Evolutionary conservation across 2,797 vertebrate genomes (phyloP), one percentile per base, ranked within the genome.

Genomic region (Poeciliopsis turneri): DNA sequence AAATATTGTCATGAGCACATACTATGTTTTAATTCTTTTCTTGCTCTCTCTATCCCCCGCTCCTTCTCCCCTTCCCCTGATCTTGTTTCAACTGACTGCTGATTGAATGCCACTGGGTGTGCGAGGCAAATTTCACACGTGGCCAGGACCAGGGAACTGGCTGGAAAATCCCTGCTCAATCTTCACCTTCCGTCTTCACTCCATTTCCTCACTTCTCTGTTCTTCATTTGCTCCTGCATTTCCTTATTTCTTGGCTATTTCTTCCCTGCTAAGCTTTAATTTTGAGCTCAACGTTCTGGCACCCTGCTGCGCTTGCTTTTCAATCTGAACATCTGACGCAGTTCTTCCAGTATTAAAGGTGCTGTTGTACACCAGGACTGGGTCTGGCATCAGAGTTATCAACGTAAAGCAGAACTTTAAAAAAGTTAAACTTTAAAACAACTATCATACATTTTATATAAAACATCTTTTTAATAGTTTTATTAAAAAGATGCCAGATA

Each of bases 71-170:
- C 80, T 90, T 83, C 88, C 68, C 70, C 74, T 10, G 33, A 66
- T 77, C 76, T 81, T 84, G 80, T 85, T 88, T 82, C 87, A 87
- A 84, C 82, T 82, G 84, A 80, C 82, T 87, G 79, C 53, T 89
- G 90, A 92, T 89, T 93, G 87, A 93, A 93, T 57, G 83, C 88
- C 82, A 85, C 89, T 82, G 89, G 86, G 90, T 92, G 91, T 88
- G 91, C 78, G 78, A 88, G 93, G 84, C 83, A 88, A 87, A 92
- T 93, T 94, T 93, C 89, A 92, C 89, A 93, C 86, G 85, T 89
- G 92, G 90, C 83, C 78, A n/a, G 80, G 80, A 92, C 59, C 7
- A 51, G 72, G 68, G 72, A 90, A 88, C 91, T 88, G 86, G 87
- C 76, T 87, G 88, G 79, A 92, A 93, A 92, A 93, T 92, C 90